Percentiles rank a stretch among this genome's conserved stretches.
phyloP scores from a whole-genome alignment of 2,797 vertebrate genomes.

The Chelonia mydas region DNA sequence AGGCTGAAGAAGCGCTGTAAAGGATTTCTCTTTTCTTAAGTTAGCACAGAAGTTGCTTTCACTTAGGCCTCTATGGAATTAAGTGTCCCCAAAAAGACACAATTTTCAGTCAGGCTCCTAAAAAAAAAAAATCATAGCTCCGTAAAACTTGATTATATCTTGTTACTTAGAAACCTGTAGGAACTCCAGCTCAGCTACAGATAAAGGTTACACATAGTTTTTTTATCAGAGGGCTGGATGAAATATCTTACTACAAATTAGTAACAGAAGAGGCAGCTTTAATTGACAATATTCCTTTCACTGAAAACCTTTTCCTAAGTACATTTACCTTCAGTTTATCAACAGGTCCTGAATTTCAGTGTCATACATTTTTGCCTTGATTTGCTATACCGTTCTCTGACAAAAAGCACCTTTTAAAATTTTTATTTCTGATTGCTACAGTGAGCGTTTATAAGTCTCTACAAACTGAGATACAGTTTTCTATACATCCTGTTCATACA shows the following conservation, averaged over 20 bases:
- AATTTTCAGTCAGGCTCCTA: conserved; percentile 15
- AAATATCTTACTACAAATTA: conserved; percentile 53
- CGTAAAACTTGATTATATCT: conserved; percentile 8
- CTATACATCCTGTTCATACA: conserved; percentile 82
- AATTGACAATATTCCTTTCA: conserved; percentile 29
- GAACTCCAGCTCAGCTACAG: conserved; percentile 46
- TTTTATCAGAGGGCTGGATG: conserved; percentile 18
- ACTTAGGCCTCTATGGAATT: not conserved
- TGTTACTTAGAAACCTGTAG: conserved; percentile 33
- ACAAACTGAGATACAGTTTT: not conserved
- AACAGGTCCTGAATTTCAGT: conserved; percentile 59
- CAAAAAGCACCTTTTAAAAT: conserved; percentile 31
- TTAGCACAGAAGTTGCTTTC: not conserved
- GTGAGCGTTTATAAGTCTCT: conserved; percentile 18
- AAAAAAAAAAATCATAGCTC: not conserved
- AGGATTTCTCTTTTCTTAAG: not conserved
- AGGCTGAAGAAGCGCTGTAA: not conserved
- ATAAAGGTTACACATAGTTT: conserved; percentile 30
- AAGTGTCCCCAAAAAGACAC: not conserved
- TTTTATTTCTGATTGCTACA: conserved; percentile 32
- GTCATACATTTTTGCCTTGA: conserved; percentile 50
- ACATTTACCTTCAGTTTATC: conserved; percentile 51
- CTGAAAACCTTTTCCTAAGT: conserved; percentile 21
- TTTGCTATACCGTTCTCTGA: conserved; percentile 41
- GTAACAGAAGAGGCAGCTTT: conserved; percentile 21